phyloP scores from a whole-genome alignment of 2,113 vertebrate genomes.

The Synchiropus splendidus region DNA sequence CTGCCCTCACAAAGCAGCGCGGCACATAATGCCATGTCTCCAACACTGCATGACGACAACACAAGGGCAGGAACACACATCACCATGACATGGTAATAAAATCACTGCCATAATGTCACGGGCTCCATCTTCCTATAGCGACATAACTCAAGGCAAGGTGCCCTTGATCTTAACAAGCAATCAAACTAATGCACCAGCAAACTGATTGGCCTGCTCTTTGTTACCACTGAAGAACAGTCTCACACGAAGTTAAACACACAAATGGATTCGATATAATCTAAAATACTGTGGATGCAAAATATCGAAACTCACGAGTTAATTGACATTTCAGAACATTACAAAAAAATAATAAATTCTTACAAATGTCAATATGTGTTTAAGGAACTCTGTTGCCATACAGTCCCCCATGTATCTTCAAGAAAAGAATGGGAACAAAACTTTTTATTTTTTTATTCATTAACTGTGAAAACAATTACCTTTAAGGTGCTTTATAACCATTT shows the following conservation, averaged over 20 bases:
- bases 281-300: not conserved
- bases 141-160: constrained; percentile 47
- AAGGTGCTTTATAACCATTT: too few species aligned
- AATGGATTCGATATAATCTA: not conserved
- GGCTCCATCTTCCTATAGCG: constrained; percentile 8
- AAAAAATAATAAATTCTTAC: too few species aligned
- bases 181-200: constrained; percentile 32
- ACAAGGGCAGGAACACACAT: constrained; percentile 8
- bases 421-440: too few species aligned
- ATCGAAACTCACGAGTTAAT: too few species aligned
- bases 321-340: too few species aligned
- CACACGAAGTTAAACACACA: not conserved
- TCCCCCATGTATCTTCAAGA: too few species aligned
- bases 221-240: not conserved
- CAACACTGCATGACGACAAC: constrained; percentile 7
- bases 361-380: too few species aligned
- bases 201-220: constrained; percentile 17
- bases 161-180: constrained; percentile 37
- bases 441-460: too few species aligned
- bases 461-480: too few species aligned
- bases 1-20: constrained; percentile 1
- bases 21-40: constrained; percentile 4
- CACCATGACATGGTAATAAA: constrained; percentile 27
- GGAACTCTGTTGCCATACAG: too few species aligned
- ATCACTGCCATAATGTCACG: constrained; percentile 18